phyloP scores from a whole-genome alignment of 2,113 vertebrate genomes.

The Peromyscus californicus region DNA sequence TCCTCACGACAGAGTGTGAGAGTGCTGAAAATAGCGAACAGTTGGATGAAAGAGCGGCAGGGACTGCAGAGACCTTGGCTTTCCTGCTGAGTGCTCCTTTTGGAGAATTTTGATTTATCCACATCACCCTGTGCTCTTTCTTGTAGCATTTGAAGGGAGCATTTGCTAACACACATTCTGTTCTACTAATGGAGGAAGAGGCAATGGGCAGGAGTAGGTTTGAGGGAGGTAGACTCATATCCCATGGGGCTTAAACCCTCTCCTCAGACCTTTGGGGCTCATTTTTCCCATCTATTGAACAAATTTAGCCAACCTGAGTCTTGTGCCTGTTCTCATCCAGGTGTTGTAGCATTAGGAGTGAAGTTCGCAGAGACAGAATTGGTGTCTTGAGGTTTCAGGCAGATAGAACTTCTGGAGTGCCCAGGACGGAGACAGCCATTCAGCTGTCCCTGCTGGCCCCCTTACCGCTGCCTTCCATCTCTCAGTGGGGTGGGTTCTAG shows the following conservation, averaged over 20 bases:
- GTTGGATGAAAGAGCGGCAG: not conserved
- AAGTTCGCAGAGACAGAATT: not conserved
- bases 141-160: not conserved
- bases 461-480: not conserved
- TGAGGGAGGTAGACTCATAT: not conserved
- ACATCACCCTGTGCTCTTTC: not conserved
- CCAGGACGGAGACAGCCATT: not conserved
- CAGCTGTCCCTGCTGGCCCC: not conserved
- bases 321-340: not conserved
- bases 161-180: not conserved
- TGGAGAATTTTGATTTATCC: not conserved
- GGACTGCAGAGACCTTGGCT: not conserved
- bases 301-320: constrained; percentile 29
- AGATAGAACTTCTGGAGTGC: not conserved
- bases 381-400: not conserved
- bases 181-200: not conserved
- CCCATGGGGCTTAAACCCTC: not conserved
- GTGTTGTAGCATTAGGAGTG: not conserved
- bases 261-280: not conserved
- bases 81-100: not conserved
- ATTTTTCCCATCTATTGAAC: not conserved
- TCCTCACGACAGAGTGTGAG: fast-evolving
- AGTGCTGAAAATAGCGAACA: too few relatives aligned
- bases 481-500: not conserved
- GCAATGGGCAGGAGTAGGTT: not conserved